Base-by-base conservation (phyloP, 2,113 vertebrate species). In the Dicrurus megarhynchus region DNA sequence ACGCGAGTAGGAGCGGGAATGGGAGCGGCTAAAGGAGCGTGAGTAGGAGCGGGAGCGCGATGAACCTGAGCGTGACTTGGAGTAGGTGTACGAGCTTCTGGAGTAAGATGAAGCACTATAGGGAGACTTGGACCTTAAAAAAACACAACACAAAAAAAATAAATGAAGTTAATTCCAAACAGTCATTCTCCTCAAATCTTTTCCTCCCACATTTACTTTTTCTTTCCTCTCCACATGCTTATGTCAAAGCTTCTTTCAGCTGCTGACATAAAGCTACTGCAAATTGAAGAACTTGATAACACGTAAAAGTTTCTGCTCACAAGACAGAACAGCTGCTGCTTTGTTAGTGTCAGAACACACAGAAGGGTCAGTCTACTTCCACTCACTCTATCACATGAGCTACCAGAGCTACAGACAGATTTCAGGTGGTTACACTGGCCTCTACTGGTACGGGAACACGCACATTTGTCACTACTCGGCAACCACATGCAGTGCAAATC, bases 71-170 rank as follows among this genome's bases (percentile, higher is more conserved):
- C 99, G 98, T 18, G 99, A 99, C 91, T 98, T 98, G 78, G 98
- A 98, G 33, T 99, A 99, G n/a, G 99, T 99, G 19, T 99, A 99
- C 0, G 98, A 98, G 78, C 99, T 99, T 92, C 98, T 97, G 60
- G 98, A 99, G 96, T 98, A 98, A 18, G 98, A 98, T 3, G 99
- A 99, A 86, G 98, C 98, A 57, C 98, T 98, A 89, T 98, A 99
- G 15, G 99, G 99, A 76, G 99, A 99, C 97, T 99, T 99, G 67
- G 99, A 99, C 97, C 99, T 99, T 97, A 37, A 97, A 96, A 88
- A 97, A 59, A 97, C 97, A 97, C 73, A 96, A 96, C 57, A 96
- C 47, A 33, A 86, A 86, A 56, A 87, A 82, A 55, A 39, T 20
- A 91, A 69, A 96, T 18, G 94, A 90, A 96, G 85, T 96, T 97